Base-by-base conservation (phyloP, 2,888 invertebrate species). In the Allolobophora icterica region DNA sequence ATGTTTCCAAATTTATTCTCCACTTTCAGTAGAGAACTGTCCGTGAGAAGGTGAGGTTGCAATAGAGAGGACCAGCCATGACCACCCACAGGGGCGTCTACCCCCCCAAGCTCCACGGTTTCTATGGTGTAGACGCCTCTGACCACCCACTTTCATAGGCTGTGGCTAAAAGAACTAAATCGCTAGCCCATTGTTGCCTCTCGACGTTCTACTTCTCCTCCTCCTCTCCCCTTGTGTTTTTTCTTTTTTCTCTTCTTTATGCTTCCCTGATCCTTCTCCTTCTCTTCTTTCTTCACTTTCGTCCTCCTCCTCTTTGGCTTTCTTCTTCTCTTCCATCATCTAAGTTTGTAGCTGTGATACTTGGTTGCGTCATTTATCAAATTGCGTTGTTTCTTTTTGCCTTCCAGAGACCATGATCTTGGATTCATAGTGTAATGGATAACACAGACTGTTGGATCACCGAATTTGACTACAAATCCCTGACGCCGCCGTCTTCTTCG, bases 381-480 rank as follows among this genome's bases (percentile, higher is more conserved):
- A n/a, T 34, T 1, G 38, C 87, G 5, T 87, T n/a, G 33, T 34
- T 33, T 33, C 4, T 87, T 87, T 6, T 87, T 87, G 19, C 35
- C 24, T 87, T 87, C 34, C 38, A 87, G 87, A 87, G 8, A 87
- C 87, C 87, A 87, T 87, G 87, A 30, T 87, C 38, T 87, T 87
- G 87, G 87, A 89, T 30, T 34, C 19, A 42, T 21, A 3, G 33
- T 35, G 89, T 71, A 52, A 90, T 90, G 90, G 90, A 90, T 84
- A 83, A 40, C 90, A 40, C 71, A 33, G 90, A 90, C 35, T 90
- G 90, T 33, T 90, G 71, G 38, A 83, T 90, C 38, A 30, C 19
- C 40, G 90, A 90, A 40, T 84, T 45, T n/a, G 90, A 90, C 84
- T 40, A 35, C n/a, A 83, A 84, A 42, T 34, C 90, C 30, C 33